These are phyloP conservation scores for Cyanoramphus novaezelandiae DNA, from an alignment of 2,113 vertebrate genomes.

Conservation along the genomic window DNA sequence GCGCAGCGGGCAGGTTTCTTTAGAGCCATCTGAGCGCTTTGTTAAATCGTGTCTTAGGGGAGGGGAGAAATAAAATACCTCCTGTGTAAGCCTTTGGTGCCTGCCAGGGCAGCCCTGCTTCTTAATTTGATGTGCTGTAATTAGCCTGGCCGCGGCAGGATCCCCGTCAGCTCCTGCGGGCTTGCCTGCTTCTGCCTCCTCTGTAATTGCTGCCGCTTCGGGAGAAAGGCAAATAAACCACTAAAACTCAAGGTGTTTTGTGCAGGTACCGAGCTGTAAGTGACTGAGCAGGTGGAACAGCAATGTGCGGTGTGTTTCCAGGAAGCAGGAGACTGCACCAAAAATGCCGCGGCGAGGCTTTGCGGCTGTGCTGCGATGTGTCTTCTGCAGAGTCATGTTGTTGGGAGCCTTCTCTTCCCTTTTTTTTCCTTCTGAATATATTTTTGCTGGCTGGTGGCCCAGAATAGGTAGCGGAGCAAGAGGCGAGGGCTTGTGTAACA, in stretches of 20 bases:
- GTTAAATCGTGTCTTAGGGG: constrained; percentile 26
- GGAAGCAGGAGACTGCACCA: constrained; percentile 13
- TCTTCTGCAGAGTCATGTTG: constrained; percentile 42
- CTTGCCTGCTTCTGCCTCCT: constrained; percentile 19
- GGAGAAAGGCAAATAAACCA: neutral
- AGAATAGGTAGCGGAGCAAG: neutral
- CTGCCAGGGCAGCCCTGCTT: neutral
- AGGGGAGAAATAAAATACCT: constrained; percentile 5
- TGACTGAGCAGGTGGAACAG: constrained; percentile 22
- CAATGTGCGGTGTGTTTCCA: constrained; percentile 24
- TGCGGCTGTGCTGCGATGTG: neutral
- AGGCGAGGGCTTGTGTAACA: neutral
- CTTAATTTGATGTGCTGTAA: neutral
- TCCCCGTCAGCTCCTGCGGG: neutral
- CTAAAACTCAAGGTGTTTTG: neutral
- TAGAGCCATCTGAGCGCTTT: neutral
- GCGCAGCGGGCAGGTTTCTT: neutral
- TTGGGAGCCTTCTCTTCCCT: neutral
- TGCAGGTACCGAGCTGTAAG: neutral
- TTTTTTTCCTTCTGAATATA: neutral
- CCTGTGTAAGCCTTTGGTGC: neutral
- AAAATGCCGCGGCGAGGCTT: neutral
- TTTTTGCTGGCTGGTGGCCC: constrained; percentile 21
- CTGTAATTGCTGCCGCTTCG: constrained; percentile 2
- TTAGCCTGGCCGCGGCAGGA: neutral